phyloP scores from a whole-genome alignment of 2,113 vertebrate species.

The Ranitomeya imitator region DNA sequence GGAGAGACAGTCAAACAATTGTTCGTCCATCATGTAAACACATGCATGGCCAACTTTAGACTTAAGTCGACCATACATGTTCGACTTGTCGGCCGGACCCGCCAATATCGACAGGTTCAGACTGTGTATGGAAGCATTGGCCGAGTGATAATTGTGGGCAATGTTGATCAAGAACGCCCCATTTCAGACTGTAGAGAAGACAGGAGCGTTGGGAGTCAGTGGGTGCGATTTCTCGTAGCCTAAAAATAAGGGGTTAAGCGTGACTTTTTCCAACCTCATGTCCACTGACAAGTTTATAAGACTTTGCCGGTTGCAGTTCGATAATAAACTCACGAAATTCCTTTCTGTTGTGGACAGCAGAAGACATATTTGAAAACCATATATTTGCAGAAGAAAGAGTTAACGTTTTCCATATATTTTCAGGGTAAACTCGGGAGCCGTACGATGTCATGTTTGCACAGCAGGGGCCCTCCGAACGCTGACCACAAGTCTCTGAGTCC shows the following conservation, averaged over 20 bases:
- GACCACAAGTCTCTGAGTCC: slow-evolving; percentile 41
- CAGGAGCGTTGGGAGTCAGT: too few species aligned
- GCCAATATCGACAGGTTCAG: too few species aligned
- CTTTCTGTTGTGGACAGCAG: background rate
- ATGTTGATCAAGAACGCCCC: too few species aligned
- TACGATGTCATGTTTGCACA: slow-evolving; percentile 7
- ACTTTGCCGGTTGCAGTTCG: background rate
- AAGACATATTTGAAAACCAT: background rate
- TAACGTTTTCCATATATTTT: slow-evolving; percentile 3
- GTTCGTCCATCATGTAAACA: too few species aligned
- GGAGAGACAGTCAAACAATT: too few species aligned
- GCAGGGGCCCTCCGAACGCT: slow-evolving; percentile 16
- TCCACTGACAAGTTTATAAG: background rate
- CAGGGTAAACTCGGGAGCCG: background rate
- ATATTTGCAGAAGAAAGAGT: background rate
- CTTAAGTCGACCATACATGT: too few species aligned
- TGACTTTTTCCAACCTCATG: background rate
- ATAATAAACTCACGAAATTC: background rate
- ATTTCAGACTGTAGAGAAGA: too few species aligned
- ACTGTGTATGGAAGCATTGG: too few species aligned
- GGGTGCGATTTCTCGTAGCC: too few species aligned
- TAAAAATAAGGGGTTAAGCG: background rate
- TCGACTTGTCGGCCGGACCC: too few species aligned
- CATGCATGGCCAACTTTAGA: too few species aligned
- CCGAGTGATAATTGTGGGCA: too few species aligned